A percentile compares a stretch with the other conserved stretches of the same genome.
Evolutionary conservation across 2,113 vertebrate genomes (phyloP).

Genomic region (Centropristis striata): DNA sequence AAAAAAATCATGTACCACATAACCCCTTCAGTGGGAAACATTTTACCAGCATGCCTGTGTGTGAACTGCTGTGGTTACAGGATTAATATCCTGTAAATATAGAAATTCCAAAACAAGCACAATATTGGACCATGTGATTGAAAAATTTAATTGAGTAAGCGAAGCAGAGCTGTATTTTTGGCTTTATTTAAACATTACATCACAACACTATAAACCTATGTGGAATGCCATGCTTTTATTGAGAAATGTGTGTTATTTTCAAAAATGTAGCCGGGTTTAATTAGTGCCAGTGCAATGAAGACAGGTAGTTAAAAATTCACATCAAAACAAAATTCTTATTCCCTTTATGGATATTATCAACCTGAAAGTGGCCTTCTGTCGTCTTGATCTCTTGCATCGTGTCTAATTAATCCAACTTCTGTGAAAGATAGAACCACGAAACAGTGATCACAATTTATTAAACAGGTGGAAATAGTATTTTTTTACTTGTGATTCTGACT

Average conservation of each 20-base stretch:
- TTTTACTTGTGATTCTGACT: conserved; percentile 34
- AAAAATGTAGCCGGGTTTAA: neutral
- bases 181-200: neutral
- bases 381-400: neutral
- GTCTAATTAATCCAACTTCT: neutral
- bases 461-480: conserved; percentile 28
- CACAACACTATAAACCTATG: neutral
- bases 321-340: neutral
- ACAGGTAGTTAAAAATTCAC: neutral
- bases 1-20: neutral
- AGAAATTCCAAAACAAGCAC: too few relatives aligned
- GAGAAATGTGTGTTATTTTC: neutral
- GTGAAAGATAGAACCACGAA: fast-evolving
- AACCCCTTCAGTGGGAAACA: neutral
- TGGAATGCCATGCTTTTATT: neutral
- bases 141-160: neutral
- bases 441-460: neutral
- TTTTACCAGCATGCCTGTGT: neutral
- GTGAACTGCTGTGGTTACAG: neutral
- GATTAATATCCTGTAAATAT: neutral
- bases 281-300: neutral
- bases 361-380: conserved; percentile 21
- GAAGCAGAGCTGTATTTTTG: neutral
- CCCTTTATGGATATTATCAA: neutral
- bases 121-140: neutral